These are phyloP conservation scores for Kradibia gibbosae DNA, from an alignment of 1,140 invertebrate genomes.

Conservation along the genomic window DNA sequence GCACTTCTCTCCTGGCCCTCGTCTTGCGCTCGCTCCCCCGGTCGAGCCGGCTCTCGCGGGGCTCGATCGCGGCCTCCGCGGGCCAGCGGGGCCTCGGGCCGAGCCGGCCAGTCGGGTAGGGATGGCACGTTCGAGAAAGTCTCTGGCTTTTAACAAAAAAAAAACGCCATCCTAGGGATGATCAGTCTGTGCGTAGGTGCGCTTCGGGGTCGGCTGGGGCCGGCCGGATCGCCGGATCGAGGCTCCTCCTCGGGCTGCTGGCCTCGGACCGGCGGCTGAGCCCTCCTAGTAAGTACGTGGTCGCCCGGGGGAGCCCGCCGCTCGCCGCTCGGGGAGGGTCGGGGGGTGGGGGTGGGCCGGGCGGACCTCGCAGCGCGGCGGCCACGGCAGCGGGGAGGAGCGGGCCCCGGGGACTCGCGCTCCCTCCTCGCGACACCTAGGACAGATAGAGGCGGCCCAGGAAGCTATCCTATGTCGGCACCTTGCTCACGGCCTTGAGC, in stretches of 20 bases:
- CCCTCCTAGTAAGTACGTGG: slow-evolving; percentile 61
- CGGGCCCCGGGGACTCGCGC: slow-evolving; percentile 24
- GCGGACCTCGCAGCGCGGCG: no score
- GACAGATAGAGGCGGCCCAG: slow-evolving; percentile 61
- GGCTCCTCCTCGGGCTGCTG: background rate
- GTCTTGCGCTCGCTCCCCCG: background rate
- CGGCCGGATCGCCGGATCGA: background rate
- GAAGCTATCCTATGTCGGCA: slow-evolving; percentile 76
- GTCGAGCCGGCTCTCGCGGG: background rate
- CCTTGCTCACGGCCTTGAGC: slow-evolving; percentile 78
- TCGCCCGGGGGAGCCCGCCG: slow-evolving; percentile 42
- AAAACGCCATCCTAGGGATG: slow-evolving; percentile 35
- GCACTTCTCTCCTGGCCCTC: background rate
- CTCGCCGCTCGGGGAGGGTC: no score
- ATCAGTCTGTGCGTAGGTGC: slow-evolving; percentile 30
- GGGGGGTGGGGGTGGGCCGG: slow-evolving; percentile 25
- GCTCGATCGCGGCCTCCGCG: background rate
- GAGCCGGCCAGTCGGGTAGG: background rate
- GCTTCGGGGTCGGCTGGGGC: background rate
- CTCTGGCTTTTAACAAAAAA: slow-evolving; percentile 4
- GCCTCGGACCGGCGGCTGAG: slow-evolving; percentile 35
- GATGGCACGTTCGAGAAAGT: slow-evolving; percentile 6
- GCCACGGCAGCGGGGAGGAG: no score
- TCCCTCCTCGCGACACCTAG: slow-evolving; percentile 54
- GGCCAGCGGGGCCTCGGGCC: background rate